Conservation (phyloP, 2,888 invertebrate species). For the Nomada hirtipes region DNA sequence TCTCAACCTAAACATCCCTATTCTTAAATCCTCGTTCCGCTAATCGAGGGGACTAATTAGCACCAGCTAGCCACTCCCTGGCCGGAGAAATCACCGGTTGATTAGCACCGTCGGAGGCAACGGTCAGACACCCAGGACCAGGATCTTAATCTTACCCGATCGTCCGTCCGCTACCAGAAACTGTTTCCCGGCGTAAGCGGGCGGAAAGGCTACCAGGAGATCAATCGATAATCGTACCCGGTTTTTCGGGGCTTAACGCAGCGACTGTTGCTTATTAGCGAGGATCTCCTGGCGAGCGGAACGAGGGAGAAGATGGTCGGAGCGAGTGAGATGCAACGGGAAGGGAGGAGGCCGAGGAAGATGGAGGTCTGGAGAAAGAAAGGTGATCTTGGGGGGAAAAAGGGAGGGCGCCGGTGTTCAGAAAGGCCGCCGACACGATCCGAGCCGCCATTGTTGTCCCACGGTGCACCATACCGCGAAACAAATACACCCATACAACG, state of each 20-base stretch:
- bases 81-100: conserved; percentile 42
- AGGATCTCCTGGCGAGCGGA: conserved; percentile 67
- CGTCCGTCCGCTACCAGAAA: conserved; percentile 16
- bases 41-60: conserved; percentile 38
- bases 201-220: conserved; percentile 20
- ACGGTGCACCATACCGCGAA: conserved; percentile 71
- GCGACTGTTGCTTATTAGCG: conserved; percentile 74
- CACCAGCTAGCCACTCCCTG: conserved; percentile 45
- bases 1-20: neutral
- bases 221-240: conserved; percentile 65
- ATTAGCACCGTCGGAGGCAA: conserved; percentile 28
- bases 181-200: conserved; percentile 32
- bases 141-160: conserved; percentile 33
- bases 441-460: conserved; percentile 63
- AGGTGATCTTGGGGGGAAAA: conserved; percentile 1
- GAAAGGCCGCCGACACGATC: conserved; percentile 72
- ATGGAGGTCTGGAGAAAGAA: conserved; percentile 40
- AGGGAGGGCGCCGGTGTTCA: conserved; percentile 67
- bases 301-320: neutral
- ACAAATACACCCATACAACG: conserved; percentile 64
- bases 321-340: conserved; percentile 8
- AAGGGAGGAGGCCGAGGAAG: conserved; percentile 20
- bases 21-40: neutral
- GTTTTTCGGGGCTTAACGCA: conserved; percentile 54
- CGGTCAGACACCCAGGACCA: conserved; percentile 11